Conservation (phyloP, 2,888 invertebrate species). For the Chymomyza procnemis region DNA sequence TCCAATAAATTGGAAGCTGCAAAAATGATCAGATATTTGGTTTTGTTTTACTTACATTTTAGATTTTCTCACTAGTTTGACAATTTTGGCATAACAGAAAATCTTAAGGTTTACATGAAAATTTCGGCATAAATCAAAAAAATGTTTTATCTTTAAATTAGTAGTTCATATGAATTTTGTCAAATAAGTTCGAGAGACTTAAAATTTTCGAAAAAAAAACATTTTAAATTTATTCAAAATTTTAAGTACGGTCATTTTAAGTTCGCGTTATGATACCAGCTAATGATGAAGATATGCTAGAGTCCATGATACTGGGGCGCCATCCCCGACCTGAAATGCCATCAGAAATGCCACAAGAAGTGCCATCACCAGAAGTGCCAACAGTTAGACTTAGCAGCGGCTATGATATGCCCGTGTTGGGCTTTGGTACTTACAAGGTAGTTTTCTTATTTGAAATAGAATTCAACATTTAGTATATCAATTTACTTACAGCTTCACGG, state of each 20-base stretch:
- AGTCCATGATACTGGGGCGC: conserved; percentile 43
- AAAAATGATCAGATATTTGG: neutral
- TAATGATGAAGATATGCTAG: conserved; percentile 37
- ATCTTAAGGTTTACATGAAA: neutral
- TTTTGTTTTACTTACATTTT: neutral
- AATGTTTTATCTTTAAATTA: neutral
- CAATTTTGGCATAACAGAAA: neutral
- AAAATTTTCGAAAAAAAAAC: neutral
- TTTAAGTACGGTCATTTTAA: neutral
- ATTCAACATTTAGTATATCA: neutral
- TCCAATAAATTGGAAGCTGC: neutral
- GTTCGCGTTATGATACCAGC: conserved; percentile 40
- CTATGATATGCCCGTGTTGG: conserved; percentile 83
- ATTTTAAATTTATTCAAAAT: neutral
- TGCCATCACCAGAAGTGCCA: conserved; percentile 75
- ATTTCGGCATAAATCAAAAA: neutral
- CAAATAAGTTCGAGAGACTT: too few relatives aligned
- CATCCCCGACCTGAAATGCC: conserved; percentile 33
- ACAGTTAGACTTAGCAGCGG: conserved; percentile 83
- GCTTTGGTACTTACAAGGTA: conserved; percentile 82
- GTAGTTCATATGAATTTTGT: neutral
- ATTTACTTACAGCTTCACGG: conserved; percentile 50
- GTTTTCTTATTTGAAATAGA: neutral
- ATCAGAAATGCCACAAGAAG: conserved; percentile 38
- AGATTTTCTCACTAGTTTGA: neutral